Base-by-base conservation (phyloP, 2,113 vertebrate genomes). In the Oryzias celebensis region DNA sequence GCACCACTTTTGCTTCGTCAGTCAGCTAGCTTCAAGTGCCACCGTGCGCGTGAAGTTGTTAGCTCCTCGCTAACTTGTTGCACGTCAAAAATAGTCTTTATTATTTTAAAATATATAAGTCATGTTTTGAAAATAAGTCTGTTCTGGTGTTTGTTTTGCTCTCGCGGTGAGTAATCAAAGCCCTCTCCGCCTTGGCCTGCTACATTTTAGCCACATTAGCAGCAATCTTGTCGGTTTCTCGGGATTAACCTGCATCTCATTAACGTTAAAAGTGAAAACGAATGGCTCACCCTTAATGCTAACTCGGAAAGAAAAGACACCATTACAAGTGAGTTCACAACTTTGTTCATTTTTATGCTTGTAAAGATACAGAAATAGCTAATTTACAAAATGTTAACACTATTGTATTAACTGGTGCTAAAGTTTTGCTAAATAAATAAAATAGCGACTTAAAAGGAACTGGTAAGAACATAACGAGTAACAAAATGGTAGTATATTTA, bases 141-240 rank as follows among this genome's bases (percentile, higher is more conserved):
- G 0, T 47, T 47, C 23, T 0, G 8, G 65, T 44, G 14, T 50
- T 52, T 64, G 62, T 58, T 70, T 52, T 58, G 5, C 23, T 43
- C 8, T 43, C 14, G n/a, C 26, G 15, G 15, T 49, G 23, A 31
- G 28, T 64, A 46, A 68, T 41, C 26, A 59, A 31, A 36, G 64
- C 45, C 47, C 50, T 66, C 62, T 52, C 51, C 71, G 74, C 65
- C 70, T 75, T 66, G 83, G 81, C 88, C 83, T 84, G 65, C 77
- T 71, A 53, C 63, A 22, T 4, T 22, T 12, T 63, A 65, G 80
- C 80, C 61, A 36, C 67, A 31, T 56, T 66, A 71, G 74, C 68
- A 5, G 17, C 66, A 65, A 69, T 72, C n/a, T 58, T 58, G 59
- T 66, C 69, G 71, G 45, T 60, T 57, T 28, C 70, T 44, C 82